phyloP scores from a whole-genome alignment of 2,888 invertebrate species.

The Arrhopalites spinosus region DNA sequence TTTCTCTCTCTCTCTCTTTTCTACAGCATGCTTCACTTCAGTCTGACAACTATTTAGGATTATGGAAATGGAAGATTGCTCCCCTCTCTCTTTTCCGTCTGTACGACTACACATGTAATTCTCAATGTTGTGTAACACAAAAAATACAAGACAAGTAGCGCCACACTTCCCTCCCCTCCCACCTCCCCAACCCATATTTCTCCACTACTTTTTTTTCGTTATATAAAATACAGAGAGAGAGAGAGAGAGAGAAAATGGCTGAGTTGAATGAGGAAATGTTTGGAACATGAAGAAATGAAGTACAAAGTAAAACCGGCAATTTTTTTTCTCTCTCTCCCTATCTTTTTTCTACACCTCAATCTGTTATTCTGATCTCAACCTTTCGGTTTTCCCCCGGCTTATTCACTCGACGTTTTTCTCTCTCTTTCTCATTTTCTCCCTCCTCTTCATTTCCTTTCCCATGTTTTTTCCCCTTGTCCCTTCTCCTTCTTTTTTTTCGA shows the following conservation, averaged over 20 bases:
- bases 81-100: background rate
- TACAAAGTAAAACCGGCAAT: conserved; percentile 16
- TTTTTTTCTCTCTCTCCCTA: background rate
- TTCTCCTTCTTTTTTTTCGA: background rate
- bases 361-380: conserved; percentile 17
- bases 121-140: background rate
- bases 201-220: no score
- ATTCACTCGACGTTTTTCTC: background rate
- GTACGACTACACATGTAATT: background rate
- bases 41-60: conserved; percentile 26
- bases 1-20: no score
- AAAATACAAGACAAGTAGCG: background rate
- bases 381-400: background rate
- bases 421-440: background rate
- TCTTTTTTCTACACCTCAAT: conserved; percentile 7
- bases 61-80: conserved; percentile 25
- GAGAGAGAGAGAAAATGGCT: background rate
- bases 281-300: background rate
- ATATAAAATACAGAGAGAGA: background rate
- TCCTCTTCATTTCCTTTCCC: background rate
- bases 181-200: no score
- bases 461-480: background rate
- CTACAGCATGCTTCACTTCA: conserved; percentile 23
- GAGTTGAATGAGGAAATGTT: background rate
- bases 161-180: no score